These are phyloP conservation scores for Andrena bicolor DNA, from an alignment of 2,888 invertebrate genomes.

Conservation along the genomic window DNA sequence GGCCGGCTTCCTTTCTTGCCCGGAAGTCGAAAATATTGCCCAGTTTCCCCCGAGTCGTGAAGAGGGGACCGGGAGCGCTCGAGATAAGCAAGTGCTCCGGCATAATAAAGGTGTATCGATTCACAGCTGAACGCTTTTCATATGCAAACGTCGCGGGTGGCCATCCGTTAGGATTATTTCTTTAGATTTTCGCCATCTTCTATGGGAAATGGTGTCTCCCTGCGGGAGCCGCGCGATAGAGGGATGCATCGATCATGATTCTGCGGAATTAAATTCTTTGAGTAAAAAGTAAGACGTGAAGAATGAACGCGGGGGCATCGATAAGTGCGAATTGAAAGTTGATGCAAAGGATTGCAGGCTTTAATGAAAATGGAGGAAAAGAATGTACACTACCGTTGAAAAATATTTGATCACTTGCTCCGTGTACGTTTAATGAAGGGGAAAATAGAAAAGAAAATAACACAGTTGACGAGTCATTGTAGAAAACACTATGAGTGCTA, in stretches of 20 bases:
- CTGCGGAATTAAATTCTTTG: constrained; percentile 30
- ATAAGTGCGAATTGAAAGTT: constrained; percentile 18
- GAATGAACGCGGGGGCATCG: background rate
- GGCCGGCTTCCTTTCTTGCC: constrained; percentile 26
- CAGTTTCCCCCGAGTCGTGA: constrained; percentile 76
- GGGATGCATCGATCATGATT: constrained; percentile 50
- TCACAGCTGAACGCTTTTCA: constrained; percentile 80
- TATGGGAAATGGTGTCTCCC: constrained; percentile 36
- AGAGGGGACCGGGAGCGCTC: constrained; percentile 53
- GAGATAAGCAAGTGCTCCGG: constrained; percentile 82
- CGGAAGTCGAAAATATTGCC: constrained; percentile 83
- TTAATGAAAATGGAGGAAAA: no score
- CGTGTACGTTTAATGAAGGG: no score
- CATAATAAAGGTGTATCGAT: constrained; percentile 85
- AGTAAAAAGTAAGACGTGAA: constrained; percentile 17
- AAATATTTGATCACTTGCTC: no score
- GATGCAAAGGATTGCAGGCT: constrained; percentile 1
- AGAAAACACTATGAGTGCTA: no score
- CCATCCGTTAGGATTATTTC: constrained; percentile 85
- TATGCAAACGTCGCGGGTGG: constrained; percentile 83
- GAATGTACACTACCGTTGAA: no score
- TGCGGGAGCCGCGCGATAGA: constrained; percentile 35
- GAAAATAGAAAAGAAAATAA: no score
- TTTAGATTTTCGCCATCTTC: constrained; percentile 71
- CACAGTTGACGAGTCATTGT: no score